phyloP scores from a whole-genome alignment of 2,113 vertebrate species.

The Tragelaphus buxtoni region DNA sequence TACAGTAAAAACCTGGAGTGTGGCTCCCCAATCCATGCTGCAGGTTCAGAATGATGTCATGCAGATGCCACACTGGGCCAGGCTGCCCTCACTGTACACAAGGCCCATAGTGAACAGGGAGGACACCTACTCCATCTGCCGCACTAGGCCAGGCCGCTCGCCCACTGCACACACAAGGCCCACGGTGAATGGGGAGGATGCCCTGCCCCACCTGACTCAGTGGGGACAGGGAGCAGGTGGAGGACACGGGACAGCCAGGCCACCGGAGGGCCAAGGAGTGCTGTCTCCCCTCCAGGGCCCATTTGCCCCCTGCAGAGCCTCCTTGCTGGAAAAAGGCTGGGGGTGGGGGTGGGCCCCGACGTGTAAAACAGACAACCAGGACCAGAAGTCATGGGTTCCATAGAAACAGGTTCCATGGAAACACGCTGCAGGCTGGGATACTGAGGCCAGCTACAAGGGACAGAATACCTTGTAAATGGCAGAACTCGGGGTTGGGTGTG shows the following conservation, averaged over 20 bases:
- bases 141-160: slow-evolving; percentile 76
- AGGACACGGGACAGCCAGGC: slow-evolving; percentile 35
- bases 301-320: neutral
- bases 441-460: slow-evolving; percentile 44
- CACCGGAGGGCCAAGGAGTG: neutral
- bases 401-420: slow-evolving; percentile 57
- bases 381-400: slow-evolving; percentile 65
- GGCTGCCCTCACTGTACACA: slow-evolving; percentile 65
- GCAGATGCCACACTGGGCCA: slow-evolving; percentile 76
- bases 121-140: neutral
- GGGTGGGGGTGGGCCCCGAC: slow-evolving; percentile 47
- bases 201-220: slow-evolving; percentile 46
- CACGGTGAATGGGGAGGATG: slow-evolving; percentile 68
- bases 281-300: neutral
- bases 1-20: slow-evolving; percentile 64
- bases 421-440: slow-evolving; percentile 64
- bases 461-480: no score
- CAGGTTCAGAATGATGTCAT: slow-evolving; percentile 70
- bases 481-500: neutral
- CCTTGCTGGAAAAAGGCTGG: neutral
- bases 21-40: slow-evolving; percentile 46
- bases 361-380: slow-evolving; percentile 72
- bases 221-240: slow-evolving; percentile 26
- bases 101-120: slow-evolving; percentile 66
- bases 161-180: slow-evolving; percentile 29